Percentiles rank a stretch among this genome's conserved stretches.
phyloP scores from a whole-genome alignment of 2,888 invertebrate species.

The Drosophila niveifrons region DNA sequence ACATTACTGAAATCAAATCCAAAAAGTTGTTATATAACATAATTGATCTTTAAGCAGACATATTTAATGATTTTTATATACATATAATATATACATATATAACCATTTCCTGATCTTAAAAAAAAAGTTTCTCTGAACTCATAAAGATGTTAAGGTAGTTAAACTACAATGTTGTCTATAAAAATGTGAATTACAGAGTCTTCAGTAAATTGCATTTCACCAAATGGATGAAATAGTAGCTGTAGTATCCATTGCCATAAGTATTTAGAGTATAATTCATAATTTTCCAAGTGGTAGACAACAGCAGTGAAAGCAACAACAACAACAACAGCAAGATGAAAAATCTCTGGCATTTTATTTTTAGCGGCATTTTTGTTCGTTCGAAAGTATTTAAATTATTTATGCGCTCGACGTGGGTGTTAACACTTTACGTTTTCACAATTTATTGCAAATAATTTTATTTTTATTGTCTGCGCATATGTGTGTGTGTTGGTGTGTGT shows the following conservation, averaged over 20 bases:
- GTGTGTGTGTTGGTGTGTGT: background rate
- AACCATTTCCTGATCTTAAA: too few relatives aligned
- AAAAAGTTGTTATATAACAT: too few relatives aligned
- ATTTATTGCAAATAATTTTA: constrained; percentile 75
- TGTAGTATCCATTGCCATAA: background rate
- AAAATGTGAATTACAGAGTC: background rate
- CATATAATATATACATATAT: too few relatives aligned
- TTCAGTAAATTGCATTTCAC: background rate
- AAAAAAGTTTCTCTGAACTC: too few relatives aligned
- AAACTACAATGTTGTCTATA: too few relatives aligned
- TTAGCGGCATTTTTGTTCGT: constrained; percentile 56
- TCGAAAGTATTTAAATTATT: constrained; percentile 75
- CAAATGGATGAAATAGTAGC: background rate
- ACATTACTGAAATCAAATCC: too few relatives aligned
- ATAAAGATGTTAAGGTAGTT: too few relatives aligned
- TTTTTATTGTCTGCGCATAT: constrained; percentile 5
- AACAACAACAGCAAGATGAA: constrained; percentile 13
- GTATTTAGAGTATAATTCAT: constrained; percentile 38
- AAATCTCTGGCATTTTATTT: constrained; percentile 60
- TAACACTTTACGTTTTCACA: constrained; percentile 67
- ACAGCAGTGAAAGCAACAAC: constrained; percentile 10
- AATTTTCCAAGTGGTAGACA: constrained; percentile 30
- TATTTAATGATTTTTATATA: too few relatives aligned
- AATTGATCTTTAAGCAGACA: too few relatives aligned
- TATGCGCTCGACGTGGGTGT: constrained; percentile 75